A percentile compares a stretch with the other conserved stretches of the same genome.
Conservation (phyloP, 2,797 vertebrate species). For the Sebastes dallii region DNA sequence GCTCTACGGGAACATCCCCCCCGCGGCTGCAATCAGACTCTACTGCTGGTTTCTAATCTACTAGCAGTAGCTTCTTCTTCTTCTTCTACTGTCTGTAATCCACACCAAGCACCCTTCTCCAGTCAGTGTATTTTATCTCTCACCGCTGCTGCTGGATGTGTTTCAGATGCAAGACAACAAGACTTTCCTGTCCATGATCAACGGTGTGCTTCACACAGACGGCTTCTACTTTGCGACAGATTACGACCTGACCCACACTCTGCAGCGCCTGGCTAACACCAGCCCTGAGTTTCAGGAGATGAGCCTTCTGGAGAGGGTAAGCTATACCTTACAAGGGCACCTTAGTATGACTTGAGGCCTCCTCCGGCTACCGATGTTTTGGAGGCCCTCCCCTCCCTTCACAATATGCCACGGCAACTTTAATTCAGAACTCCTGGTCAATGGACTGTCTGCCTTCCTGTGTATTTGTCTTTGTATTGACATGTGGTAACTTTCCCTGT, state of each 20-base stretch:
- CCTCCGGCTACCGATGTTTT: too few relatives aligned
- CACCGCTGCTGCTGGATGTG: not conserved
- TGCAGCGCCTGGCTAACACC: slow-evolving; percentile 94
- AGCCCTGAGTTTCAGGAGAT: slow-evolving; percentile 98
- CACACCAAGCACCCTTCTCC: not conserved
- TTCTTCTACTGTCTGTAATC: not conserved
- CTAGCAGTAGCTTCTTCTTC: not conserved
- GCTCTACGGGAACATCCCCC: too few relatives aligned
- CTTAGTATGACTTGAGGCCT: too few relatives aligned
- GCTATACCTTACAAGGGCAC: not conserved
- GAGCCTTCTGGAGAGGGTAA: slow-evolving; percentile 79
- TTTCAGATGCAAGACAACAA: slow-evolving; percentile 96
- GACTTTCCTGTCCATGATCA: slow-evolving; percentile 92
- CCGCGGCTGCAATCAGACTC: too few relatives aligned
- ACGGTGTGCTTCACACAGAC: slow-evolving; percentile 88
- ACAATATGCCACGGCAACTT: too few relatives aligned
- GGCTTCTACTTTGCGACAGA: slow-evolving; percentile 96
- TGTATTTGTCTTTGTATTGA: not conserved
- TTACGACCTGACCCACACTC: slow-evolving; percentile 92
- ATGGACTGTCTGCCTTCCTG: not conserved
- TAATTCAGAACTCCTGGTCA: not conserved
- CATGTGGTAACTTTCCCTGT: not conserved
- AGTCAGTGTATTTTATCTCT: not conserved
- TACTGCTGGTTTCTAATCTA: not conserved
- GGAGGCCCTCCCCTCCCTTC: too few relatives aligned